phyloP scores from a whole-genome alignment of 2,113 vertebrate species.

The Naja naja region DNA sequence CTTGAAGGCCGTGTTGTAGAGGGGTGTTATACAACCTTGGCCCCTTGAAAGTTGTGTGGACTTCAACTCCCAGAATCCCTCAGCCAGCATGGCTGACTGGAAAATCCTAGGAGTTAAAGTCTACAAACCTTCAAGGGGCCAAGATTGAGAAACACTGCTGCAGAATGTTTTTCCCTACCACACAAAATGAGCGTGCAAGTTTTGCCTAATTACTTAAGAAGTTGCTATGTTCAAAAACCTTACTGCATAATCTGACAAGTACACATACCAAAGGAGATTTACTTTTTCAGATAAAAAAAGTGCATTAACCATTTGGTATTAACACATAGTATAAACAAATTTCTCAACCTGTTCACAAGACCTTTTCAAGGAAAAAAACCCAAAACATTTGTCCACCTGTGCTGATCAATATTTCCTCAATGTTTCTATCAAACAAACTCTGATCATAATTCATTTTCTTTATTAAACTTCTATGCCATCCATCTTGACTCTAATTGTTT shows the following conservation, averaged over 20 bases:
- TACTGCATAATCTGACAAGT: not conserved
- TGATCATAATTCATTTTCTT: not conserved
- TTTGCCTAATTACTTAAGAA: not conserved
- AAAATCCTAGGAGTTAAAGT: not conserved
- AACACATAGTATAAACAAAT: not conserved
- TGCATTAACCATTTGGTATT: not conserved
- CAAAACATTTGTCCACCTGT: not conserved
- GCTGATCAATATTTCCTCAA: not conserved
- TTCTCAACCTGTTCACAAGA: not conserved
- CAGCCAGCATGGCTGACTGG: not conserved
- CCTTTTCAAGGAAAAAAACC: not conserved
- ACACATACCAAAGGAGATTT: not conserved
- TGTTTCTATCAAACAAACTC: conserved; percentile 17
- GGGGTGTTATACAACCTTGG: not conserved
- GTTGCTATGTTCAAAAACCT: not conserved
- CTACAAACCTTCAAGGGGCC: not conserved
- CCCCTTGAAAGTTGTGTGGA: not conserved
- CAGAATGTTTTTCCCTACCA: not conserved
- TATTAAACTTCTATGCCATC: not conserved
- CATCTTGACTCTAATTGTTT: not conserved
- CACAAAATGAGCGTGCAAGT: not conserved
- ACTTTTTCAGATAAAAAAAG: not conserved
- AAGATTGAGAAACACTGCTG: not conserved
- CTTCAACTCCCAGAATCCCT: not conserved
- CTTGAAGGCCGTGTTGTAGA: not conserved